Conservation (phyloP, 2,797 vertebrate species). For the Hybognathus amarus region DNA sequence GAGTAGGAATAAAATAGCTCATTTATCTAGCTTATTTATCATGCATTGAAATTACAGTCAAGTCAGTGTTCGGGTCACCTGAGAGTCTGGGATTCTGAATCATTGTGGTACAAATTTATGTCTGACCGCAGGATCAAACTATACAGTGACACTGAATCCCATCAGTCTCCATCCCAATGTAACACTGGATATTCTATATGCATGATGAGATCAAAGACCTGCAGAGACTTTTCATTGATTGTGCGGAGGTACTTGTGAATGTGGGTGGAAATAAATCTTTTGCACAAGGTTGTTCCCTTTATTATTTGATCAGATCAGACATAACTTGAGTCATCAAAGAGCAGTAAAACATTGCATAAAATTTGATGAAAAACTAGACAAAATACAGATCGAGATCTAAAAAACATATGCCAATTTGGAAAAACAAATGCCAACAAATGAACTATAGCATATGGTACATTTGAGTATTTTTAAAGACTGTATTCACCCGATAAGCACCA, state of each 20-base stretch:
- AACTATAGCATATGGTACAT: not conserved
- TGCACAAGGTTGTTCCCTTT: slow-evolving; percentile 8
- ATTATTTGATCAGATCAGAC: slow-evolving; percentile 13
- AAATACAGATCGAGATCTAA: not conserved
- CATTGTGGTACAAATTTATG: slow-evolving; percentile 38
- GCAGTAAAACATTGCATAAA: not conserved
- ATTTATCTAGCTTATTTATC: slow-evolving; percentile 33
- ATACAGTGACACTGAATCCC: slow-evolving; percentile 48
- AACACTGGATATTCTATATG: slow-evolving; percentile 39
- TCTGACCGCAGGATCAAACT: slow-evolving; percentile 38
- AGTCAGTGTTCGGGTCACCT: slow-evolving; percentile 23
- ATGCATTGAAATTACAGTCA: slow-evolving; percentile 41
- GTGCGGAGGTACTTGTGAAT: slow-evolving; percentile 5
- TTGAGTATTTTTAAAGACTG: not conserved
- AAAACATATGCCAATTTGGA: not conserved
- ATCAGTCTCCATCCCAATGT: slow-evolving; percentile 19
- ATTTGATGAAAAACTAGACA: not conserved
- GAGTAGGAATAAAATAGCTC: not conserved
- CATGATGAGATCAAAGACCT: slow-evolving; percentile 46
- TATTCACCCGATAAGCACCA: not conserved
- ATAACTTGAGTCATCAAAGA: slow-evolving; percentile 4
- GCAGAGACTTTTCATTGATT: slow-evolving; percentile 31
- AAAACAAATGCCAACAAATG: not conserved
- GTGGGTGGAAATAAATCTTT: slow-evolving; percentile 1
- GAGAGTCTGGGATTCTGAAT: slow-evolving; percentile 31